Evolutionary conservation across 1,140 invertebrate species (phyloP).

Genomic region (Oscheius sp.): DNA sequence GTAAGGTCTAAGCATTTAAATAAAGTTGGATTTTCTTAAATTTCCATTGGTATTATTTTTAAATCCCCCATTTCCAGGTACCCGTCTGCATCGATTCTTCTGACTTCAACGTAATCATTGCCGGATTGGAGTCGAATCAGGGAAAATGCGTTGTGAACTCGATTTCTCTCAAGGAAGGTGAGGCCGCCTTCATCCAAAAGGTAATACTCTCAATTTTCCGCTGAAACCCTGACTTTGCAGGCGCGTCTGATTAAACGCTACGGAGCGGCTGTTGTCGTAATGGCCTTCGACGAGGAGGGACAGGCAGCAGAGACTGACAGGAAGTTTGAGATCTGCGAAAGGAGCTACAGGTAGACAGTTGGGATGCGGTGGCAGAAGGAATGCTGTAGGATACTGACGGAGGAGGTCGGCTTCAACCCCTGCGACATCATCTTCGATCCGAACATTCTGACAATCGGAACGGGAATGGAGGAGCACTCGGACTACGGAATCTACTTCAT

Average conservation of each 20-base stretch:
- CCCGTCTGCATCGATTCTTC: constrained; percentile 70
- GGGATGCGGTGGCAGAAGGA: background rate
- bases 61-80: no score
- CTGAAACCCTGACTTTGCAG: background rate
- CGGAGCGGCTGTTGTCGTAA: constrained; percentile 69
- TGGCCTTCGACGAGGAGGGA: constrained; percentile 67
- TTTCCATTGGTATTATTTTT: background rate
- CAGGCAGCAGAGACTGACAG: constrained; percentile 66
- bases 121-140: constrained; percentile 68
- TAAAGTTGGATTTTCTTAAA: background rate
- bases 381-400: constrained; percentile 62
- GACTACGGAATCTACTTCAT: constrained; percentile 68
- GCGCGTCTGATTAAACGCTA: constrained; percentile 62
- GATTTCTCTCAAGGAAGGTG: constrained; percentile 69
- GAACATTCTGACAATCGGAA: constrained; percentile 70
- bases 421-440: constrained; percentile 71
- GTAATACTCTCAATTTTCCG: constrained; percentile 47
- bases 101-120: constrained; percentile 67
- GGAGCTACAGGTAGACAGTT: constrained; percentile 62
- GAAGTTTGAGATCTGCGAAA: constrained; percentile 68
- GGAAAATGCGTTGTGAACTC: constrained; percentile 70
- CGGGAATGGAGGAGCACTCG: constrained; percentile 70
- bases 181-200: constrained; percentile 67
- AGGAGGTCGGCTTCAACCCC: constrained; percentile 67
- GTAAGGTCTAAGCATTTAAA: no score